Conservation (phyloP, 2,797 vertebrate species). For the Taenioides sp. region DNA sequence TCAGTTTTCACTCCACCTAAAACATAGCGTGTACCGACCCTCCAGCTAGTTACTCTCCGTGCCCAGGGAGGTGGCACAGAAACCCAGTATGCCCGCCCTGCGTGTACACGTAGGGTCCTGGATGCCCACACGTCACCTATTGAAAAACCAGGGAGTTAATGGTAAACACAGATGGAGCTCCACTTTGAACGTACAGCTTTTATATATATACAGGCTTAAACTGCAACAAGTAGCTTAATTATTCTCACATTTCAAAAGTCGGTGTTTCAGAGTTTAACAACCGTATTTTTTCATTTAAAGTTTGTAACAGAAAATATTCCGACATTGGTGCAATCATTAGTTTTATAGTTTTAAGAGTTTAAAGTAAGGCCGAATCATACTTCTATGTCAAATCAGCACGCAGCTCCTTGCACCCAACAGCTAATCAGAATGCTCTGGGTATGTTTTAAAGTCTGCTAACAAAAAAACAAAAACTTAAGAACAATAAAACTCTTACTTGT, state of each 20-base stretch:
- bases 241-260: not conserved
- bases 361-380: too few species aligned
- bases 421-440: too few species aligned
- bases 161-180: constrained; percentile 67
- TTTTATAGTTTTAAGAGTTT: too few species aligned
- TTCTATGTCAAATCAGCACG: too few species aligned
- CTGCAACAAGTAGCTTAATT: not conserved
- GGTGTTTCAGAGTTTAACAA: not conserved
- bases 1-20: not conserved
- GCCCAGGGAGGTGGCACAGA: not conserved
- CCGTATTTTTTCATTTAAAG: not conserved
- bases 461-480: too few species aligned
- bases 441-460: too few species aligned
- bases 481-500: too few species aligned
- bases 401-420: too few species aligned
- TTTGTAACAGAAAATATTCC: not conserved
- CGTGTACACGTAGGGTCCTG: too few species aligned
- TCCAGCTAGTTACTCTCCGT: too few species aligned
- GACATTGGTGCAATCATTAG: not conserved
- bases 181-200: constrained; percentile 67
- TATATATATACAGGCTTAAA: not conserved
- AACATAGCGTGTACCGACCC: not conserved
- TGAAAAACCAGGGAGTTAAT: constrained; percentile 57
- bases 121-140: not conserved
- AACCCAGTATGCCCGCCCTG: not conserved